Evolutionary conservation across 2,888 invertebrate species (phyloP).

Genomic region (Drosophila melanosoma): DNA sequence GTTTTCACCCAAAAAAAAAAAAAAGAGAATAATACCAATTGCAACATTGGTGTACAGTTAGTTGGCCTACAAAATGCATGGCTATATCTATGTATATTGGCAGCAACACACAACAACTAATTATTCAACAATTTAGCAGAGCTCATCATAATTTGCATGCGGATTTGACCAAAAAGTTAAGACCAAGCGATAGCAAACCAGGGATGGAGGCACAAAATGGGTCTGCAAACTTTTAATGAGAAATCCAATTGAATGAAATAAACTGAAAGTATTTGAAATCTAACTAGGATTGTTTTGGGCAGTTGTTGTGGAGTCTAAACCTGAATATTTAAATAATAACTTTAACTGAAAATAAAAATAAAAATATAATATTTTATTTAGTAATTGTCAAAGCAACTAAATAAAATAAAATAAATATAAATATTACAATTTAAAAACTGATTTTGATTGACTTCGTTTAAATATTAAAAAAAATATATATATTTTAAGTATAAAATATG

Average conservation of each 20-base stretch:
- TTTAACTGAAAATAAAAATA: not conserved
- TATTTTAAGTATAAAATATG: not conserved
- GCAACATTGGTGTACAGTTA: slow-evolving; percentile 48
- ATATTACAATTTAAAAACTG: not conserved
- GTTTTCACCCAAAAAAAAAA: slow-evolving; percentile 37
- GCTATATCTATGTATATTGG: slow-evolving; percentile 5
- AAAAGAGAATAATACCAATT: slow-evolving; percentile 8
- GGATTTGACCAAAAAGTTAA: slow-evolving; percentile 74
- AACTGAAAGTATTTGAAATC: not conserved
- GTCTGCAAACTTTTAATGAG: slow-evolving; percentile 1
- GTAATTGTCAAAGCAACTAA: not conserved
- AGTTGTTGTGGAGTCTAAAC: not conserved
- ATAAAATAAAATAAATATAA: not conserved
- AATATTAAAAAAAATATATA: not conserved
- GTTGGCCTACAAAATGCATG: slow-evolving; percentile 26
- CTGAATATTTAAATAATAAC: no score
- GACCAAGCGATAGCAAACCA: slow-evolving; percentile 36
- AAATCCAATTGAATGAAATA: not conserved
- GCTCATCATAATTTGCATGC: slow-evolving; percentile 84
- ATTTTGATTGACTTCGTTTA: not conserved
- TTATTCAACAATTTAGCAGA: slow-evolving; percentile 80
- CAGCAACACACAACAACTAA: slow-evolving; percentile 51
- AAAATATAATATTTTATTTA: no score
- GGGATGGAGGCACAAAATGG: slow-evolving; percentile 31
- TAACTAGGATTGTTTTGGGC: not conserved